Conservation (phyloP, 2,888 invertebrate species). For the Aspidiotus rigidus region DNA sequence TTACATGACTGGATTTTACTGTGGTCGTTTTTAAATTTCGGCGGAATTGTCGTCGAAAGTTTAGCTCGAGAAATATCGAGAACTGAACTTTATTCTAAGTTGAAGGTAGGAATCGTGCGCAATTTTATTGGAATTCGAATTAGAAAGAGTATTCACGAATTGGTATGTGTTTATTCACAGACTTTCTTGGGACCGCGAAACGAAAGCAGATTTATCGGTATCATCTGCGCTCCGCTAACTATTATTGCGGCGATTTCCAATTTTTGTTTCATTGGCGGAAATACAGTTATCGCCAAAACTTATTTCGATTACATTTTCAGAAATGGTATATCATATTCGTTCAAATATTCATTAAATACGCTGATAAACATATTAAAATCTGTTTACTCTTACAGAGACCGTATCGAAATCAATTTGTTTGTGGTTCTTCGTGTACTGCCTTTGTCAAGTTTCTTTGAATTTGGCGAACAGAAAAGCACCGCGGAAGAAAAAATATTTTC, state of each 20-base stretch:
- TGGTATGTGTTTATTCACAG: slow-evolving; percentile 1
- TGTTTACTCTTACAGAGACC: slow-evolving; percentile 1
- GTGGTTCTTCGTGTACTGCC: slow-evolving; percentile 45
- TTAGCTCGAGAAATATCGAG: slow-evolving; percentile 46
- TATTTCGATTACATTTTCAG: slow-evolving; percentile 53
- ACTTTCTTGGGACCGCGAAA: slow-evolving; percentile 41
- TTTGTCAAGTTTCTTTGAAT: slow-evolving; percentile 51
- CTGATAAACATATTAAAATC: no score
- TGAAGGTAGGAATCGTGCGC: slow-evolving; percentile 1
- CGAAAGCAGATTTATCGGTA: slow-evolving; percentile 56
- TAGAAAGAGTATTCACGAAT: not conserved
- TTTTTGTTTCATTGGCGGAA: slow-evolving; percentile 76
- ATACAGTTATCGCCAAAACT: slow-evolving; percentile 57
- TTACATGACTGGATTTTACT: slow-evolving; percentile 63
- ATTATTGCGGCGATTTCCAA: slow-evolving; percentile 73
- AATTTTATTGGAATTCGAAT: not conserved
- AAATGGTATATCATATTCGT: slow-evolving; percentile 1
- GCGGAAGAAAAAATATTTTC: no score
- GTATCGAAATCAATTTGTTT: not conserved
- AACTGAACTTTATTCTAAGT: slow-evolving; percentile 42
- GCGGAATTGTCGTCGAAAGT: slow-evolving; percentile 66
- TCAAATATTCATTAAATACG: no score
- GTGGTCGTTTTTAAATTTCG: slow-evolving; percentile 80
- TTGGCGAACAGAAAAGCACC: slow-evolving; percentile 37
- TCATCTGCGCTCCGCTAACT: slow-evolving; percentile 62